These are phyloP conservation scores for Tetrao urogallus DNA, from an alignment of 2,113 vertebrate genomes.

Conservation along the genomic window DNA sequence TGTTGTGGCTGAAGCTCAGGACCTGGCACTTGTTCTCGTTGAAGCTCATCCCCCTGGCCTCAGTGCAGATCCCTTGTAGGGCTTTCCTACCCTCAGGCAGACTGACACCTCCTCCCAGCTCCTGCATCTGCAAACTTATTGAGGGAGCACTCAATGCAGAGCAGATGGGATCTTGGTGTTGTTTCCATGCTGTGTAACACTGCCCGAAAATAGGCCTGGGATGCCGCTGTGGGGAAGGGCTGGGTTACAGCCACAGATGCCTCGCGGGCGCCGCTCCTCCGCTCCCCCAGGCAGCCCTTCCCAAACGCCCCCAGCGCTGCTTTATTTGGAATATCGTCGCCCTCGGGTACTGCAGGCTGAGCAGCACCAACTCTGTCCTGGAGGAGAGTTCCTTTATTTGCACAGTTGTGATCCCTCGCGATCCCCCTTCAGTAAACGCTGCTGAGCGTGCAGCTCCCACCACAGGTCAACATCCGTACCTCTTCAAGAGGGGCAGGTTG, in stretches of 20 bases:
- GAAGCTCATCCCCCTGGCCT: too few relatives aligned
- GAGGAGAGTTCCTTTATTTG: neutral
- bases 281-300: neutral
- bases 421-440: neutral
- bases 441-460: neutral
- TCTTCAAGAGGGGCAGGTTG: neutral
- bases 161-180: neutral
- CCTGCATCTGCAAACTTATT: neutral
- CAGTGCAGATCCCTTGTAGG: too few relatives aligned
- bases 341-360: neutral
- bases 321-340: neutral
- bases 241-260: neutral
- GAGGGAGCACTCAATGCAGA: neutral
- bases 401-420: neutral
- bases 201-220: neutral
- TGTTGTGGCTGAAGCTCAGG: too few relatives aligned
- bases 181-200: neutral
- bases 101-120: too few relatives aligned
- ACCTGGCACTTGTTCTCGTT: too few relatives aligned
- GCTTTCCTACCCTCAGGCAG: too few relatives aligned
- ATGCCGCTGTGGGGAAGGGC: fast-evolving
- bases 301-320: neutral
- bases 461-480: neutral
- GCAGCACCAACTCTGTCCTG: neutral
- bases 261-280: neutral